Evolutionary conservation across 2,888 invertebrate genomes (phyloP).

Genomic region (Mythimna pallens): DNA sequence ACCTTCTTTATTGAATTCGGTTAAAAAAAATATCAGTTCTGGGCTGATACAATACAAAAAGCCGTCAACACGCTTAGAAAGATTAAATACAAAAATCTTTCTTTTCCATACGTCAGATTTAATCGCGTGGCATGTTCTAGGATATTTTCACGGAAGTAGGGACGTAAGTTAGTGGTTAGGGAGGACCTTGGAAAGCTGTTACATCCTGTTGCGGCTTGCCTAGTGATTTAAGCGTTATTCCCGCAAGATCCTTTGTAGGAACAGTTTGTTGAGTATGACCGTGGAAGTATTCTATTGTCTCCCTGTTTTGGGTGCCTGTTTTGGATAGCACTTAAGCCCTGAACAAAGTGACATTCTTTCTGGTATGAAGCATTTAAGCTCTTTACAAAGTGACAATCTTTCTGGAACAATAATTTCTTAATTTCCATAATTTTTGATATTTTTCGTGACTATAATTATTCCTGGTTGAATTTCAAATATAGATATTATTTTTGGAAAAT

Average conservation of each 20-base stretch:
- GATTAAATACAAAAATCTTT: not conserved
- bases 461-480: no score
- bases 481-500: no score
- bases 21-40: no score
- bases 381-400: no score
- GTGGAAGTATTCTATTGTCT: not conserved
- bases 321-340: not conserved
- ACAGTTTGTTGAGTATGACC: not conserved
- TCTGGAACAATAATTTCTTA: no score
- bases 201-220: slow-evolving; percentile 20
- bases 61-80: not conserved
- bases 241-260: not conserved
- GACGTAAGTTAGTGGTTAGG: not conserved
- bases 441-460: no score
- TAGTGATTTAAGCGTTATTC: slow-evolving; percentile 11
- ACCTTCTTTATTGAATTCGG: no score
- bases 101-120: not conserved
- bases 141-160: not conserved
- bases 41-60: not conserved
- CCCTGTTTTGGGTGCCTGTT: not conserved
- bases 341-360: no score
- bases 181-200: not conserved
- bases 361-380: no score
- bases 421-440: no score
- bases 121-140: slow-evolving; percentile 10